A percentile compares a stretch with the other conserved stretches of the same genome.
These are phyloP conservation scores for Melanchra persicariae DNA, from an alignment of 2,888 invertebrate species.

Conservation along the genomic window DNA sequence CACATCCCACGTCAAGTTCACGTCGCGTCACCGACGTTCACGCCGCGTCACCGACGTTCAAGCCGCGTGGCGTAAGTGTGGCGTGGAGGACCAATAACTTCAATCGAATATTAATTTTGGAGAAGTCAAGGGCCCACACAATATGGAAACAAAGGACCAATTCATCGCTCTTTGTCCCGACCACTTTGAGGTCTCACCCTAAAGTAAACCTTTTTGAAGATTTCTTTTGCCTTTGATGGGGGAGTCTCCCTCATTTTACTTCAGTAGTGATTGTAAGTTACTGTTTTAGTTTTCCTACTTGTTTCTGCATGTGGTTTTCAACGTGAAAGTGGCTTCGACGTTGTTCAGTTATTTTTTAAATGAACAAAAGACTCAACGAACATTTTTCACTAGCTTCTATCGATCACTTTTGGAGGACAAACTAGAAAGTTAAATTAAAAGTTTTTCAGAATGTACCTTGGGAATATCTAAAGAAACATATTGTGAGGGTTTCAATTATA, in stretches of 20 bases:
- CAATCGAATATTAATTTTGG: conserved; percentile 81
- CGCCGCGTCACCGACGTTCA: conserved; percentile 11
- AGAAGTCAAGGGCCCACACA: conserved; percentile 72
- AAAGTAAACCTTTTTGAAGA: conserved; percentile 79
- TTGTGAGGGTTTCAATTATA: too few relatives aligned
- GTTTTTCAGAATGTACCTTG: too few relatives aligned
- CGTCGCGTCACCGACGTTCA: conserved; percentile 8
- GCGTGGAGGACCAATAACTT: conserved; percentile 68
- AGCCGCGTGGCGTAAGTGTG: conserved; percentile 46
- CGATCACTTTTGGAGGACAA: too few relatives aligned
- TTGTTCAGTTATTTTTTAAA: neutral
- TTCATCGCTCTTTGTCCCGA: conserved; percentile 76
- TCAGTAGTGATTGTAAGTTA: conserved; percentile 71
- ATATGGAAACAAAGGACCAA: conserved; percentile 79
- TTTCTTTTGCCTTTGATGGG: conserved; percentile 75
- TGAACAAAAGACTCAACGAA: neutral
- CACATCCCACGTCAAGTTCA: conserved; percentile 21
- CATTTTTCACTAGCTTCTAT: neutral
- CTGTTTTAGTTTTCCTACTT: conserved; percentile 37
- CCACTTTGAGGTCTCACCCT: conserved; percentile 70
- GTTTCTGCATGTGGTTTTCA: conserved; percentile 1
- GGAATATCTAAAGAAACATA: too few relatives aligned
- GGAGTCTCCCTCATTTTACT: conserved; percentile 71
- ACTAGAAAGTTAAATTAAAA: too few relatives aligned
- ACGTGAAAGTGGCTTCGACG: neutral